Evolutionary conservation across 92 coral and sea anemone species (phyloP), one percentile per base, ranked within the genome.

Genomic region (Bergia puertoricense): DNA sequence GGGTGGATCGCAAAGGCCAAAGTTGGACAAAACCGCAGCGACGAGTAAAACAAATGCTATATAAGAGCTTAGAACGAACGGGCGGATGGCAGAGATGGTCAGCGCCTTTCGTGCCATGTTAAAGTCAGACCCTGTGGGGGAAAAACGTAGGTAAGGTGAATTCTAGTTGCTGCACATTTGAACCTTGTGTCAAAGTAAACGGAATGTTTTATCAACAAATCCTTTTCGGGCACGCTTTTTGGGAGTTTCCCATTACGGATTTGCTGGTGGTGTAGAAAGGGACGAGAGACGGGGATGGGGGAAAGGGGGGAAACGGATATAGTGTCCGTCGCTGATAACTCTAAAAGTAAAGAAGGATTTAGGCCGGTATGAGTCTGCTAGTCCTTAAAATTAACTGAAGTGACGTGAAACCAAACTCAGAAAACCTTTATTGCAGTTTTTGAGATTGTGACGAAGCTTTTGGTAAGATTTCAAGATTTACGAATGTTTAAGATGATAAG

Each of bases 1-100:
- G 8, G 85, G 85, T 10, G 85, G 85, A 39, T 81, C 74, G 42
- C 85, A 81, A 5, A 81, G 51, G 10, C 85, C 85, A 62, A 81
- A 66, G 74, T 81, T 81, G 72, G 85, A 81, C 74, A 81, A 22
- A 4, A 66, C 73, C 8, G 85, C 85, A 38, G 74, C 72, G 2
- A 5, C 4, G 36, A 81, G 85, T 22, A 81, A 40, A 41, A 81
- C 50, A 5, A 81, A 50, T 7, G 74, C 67, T 1, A 71, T 81
- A 38, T 81, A 81, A 30, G 54, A 37, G 50, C 8, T 81, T 7
- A 39, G 50, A 81, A 81, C 74, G 7, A 81, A 37, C 11, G 71
- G 83, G n/a, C 68, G 44, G 72, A 56, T 57, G n/a, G n/a, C 71
- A 80, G 85, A 54, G 15, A 39, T 38, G 9, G n/a, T 5, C 37